Conservation (phyloP, 2,113 vertebrate genomes). For the Fukomys damarensis region DNA sequence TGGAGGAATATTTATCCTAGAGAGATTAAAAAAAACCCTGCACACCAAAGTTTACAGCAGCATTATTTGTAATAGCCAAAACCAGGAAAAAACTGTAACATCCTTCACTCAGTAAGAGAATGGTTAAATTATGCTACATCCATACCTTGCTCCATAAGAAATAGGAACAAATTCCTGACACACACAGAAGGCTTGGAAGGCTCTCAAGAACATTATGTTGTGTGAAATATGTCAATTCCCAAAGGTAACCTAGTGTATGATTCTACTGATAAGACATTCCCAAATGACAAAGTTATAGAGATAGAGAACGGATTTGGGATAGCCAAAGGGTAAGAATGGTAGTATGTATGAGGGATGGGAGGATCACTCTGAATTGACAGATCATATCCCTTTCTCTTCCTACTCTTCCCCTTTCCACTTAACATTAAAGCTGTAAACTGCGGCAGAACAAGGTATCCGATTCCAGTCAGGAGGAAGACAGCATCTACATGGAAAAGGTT, state of each 20-base stretch:
- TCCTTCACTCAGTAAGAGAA: background rate
- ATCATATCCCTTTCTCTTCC: background rate
- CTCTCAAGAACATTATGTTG: background rate
- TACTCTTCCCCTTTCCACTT: background rate
- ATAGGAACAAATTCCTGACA: background rate
- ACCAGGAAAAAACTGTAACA: background rate
- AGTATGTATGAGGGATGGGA: background rate
- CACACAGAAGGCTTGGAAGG: background rate
- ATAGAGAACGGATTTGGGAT: background rate
- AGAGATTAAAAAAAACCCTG: slow-evolving; percentile 5
- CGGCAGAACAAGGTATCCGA: background rate
- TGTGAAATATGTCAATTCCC: slow-evolving; percentile 19
- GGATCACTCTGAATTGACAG: background rate
- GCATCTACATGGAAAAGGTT: background rate
- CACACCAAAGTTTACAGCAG: background rate
- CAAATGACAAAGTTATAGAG: background rate
- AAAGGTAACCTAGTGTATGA: background rate
- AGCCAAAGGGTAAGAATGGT: background rate
- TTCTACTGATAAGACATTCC: background rate
- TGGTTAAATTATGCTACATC: background rate
- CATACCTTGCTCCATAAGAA: background rate
- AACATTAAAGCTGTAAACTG: background rate
- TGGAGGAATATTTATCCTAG: background rate
- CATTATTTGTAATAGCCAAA: slow-evolving; percentile 38
- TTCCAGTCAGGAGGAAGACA: background rate